Percentiles rank a stretch among this genome's conserved stretches.
Evolutionary conservation across 2,113 vertebrate species (phyloP).

Genomic region (Microcebus lehilahytsara): DNA sequence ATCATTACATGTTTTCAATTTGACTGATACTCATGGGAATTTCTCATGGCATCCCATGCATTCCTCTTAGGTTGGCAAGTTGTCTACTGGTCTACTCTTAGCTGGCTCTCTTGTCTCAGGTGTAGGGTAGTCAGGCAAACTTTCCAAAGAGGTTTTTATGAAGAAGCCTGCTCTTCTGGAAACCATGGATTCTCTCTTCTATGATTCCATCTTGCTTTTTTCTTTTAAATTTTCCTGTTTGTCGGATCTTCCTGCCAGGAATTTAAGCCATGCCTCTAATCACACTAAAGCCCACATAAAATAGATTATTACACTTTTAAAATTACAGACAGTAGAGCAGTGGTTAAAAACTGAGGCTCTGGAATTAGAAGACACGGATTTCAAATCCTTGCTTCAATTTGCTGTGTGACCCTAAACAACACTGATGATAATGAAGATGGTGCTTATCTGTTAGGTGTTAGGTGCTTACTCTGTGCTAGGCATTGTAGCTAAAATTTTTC

Average conservation of each 20-base stretch:
- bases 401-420: not conserved
- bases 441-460: not conserved
- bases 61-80: not conserved
- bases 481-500: not conserved
- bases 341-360: not conserved
- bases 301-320: not conserved
- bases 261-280: not conserved
- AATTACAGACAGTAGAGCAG: not conserved
- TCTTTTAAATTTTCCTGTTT: not conserved
- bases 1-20: not conserved
- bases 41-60: not conserved
- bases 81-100: not conserved
- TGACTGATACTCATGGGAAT: not conserved
- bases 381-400: not conserved
- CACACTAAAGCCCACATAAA: not conserved
- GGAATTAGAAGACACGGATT: not conserved
- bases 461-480: not conserved
- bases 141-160: not conserved
- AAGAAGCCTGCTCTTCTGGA: not conserved
- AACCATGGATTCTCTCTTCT: not conserved
- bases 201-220: not conserved
- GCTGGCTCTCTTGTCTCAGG: not conserved
- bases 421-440: not conserved
- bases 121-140: not conserved
- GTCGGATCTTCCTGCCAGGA: not conserved